These are phyloP conservation scores for Zosterops lateralis DNA, from an alignment of 2,113 vertebrate genomes.

Conservation along the genomic window DNA sequence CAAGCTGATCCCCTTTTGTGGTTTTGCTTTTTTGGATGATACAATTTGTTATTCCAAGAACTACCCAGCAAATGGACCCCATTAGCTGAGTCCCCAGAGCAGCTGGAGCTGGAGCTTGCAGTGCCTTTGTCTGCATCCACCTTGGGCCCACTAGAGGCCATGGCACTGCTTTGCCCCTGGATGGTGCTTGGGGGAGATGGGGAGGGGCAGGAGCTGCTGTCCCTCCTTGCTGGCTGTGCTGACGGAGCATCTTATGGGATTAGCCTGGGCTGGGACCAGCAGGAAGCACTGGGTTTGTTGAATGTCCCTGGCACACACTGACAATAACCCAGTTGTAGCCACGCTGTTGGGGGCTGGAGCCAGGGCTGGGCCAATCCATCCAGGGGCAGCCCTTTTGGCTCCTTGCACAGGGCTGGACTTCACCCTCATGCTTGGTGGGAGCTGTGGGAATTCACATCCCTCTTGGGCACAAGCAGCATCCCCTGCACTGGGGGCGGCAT, in stretches of 20 bases:
- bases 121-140: neutral
- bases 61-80: conserved; percentile 40
- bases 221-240: neutral
- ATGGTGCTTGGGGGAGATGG: neutral
- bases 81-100: neutral
- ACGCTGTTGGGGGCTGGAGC: rapidly evolving
- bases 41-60: conserved; percentile 64
- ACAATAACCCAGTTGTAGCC: neutral
- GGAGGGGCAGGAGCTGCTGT: too few species aligned
- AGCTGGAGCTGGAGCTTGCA: neutral
- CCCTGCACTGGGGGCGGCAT: neutral
- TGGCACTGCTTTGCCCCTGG: neutral
- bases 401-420: rapidly evolving
- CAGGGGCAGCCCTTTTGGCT: neutral
- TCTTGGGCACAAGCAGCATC: neutral
- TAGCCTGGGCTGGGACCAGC: neutral
- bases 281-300: neutral
- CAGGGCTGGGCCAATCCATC: neutral
- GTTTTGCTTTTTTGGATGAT: conserved; percentile 67
- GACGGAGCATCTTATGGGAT: neutral
- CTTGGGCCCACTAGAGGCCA: neutral
- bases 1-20: conserved; percentile 37
- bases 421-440: rapidly evolving
- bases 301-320: neutral
- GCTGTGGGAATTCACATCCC: neutral